Base-by-base conservation (phyloP, 2,797 vertebrate genomes). In the Lateolabrax maculatus region DNA sequence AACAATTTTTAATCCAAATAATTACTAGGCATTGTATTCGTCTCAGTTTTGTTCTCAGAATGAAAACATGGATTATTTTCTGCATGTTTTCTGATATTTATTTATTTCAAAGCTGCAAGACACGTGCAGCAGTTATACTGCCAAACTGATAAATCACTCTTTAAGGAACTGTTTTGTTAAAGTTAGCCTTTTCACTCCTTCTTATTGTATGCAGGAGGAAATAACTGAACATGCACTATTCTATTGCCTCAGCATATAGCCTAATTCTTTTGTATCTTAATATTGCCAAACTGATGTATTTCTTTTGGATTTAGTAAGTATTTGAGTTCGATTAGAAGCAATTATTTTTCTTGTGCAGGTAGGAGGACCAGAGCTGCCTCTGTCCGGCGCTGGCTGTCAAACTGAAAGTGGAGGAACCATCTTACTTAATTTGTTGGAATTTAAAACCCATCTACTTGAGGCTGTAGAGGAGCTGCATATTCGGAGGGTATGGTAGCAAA, bases 401-500 rank as follows among this genome's bases (percentile, higher is more conserved):
- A 89, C 94, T 23, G 95, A 96, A 57, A 94, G 95, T 58, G 94
- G 60, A 52, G 77, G 94, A 27, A 84, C 96, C 29, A 83, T 97
- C 91, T 95, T 95, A 71, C 93, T 98, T 25, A 96, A 96, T 48
- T 60, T 98, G 61, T 67, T 98, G 84, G 95, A 97, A 83, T 99
- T 98, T 80, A 98, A 96, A 96, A 95, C 95, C 31, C 93, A 83
- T 83, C 95, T 99, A 0, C 80, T 97, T n/a, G 97, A 99, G 83
- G 93, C 94, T 58, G 79, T 98, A 19, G 97, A 98, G 91, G 98
- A 99, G 81, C 93, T 99, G 77, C 96, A 96, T 61, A 96, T 98
- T 77, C 94, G 94, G 86, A 96, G 97, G 95, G 98, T 98, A 95
- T 77, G 86, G 63, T 58, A n/a, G 13, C 3, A 34, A 19, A 9